These are phyloP conservation scores for Heterochromis multidens DNA, from an alignment of 2,113 vertebrate species.

Conservation along the genomic window DNA sequence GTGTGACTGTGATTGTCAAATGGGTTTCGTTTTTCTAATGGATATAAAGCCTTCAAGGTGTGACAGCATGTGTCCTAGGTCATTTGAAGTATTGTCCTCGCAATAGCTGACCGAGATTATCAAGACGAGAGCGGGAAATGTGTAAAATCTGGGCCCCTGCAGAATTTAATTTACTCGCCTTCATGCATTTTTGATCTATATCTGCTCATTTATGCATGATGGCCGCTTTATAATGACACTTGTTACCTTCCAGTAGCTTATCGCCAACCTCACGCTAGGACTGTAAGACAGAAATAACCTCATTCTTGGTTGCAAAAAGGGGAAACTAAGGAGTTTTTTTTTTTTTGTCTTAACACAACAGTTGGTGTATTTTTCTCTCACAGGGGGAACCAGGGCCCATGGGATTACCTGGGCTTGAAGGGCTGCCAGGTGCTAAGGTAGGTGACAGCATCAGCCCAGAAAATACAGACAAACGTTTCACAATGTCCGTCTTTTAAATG, in stretches of 20 bases:
- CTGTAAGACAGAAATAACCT: not conserved
- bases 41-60: slow-evolving; percentile 18
- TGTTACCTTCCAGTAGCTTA: not conserved
- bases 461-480: not conserved
- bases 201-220: not conserved
- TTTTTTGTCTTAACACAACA: slow-evolving; percentile 19
- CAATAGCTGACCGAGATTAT: not conserved
- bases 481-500: not conserved
- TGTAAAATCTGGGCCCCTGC: slow-evolving; percentile 5
- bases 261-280: not conserved
- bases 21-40: slow-evolving; percentile 15
- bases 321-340: not conserved
- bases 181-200: slow-evolving; percentile 15
- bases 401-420: slow-evolving; percentile 95
- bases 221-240: slow-evolving; percentile 1
- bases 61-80: slow-evolving; percentile 30
- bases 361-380: slow-evolving; percentile 51
- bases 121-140: not conserved
- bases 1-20: slow-evolving; percentile 50
- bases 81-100: slow-evolving; percentile 30
- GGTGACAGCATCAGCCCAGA: not conserved
- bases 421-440: slow-evolving; percentile 93
- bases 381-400: slow-evolving; percentile 92
- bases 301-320: not conserved
- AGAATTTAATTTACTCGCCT: slow-evolving; percentile 14